Percentiles rank a stretch among this genome's conserved stretches.
These are phyloP conservation scores for Volucella inanis DNA, from an alignment of 2,888 invertebrate genomes.

Conservation along the genomic window DNA sequence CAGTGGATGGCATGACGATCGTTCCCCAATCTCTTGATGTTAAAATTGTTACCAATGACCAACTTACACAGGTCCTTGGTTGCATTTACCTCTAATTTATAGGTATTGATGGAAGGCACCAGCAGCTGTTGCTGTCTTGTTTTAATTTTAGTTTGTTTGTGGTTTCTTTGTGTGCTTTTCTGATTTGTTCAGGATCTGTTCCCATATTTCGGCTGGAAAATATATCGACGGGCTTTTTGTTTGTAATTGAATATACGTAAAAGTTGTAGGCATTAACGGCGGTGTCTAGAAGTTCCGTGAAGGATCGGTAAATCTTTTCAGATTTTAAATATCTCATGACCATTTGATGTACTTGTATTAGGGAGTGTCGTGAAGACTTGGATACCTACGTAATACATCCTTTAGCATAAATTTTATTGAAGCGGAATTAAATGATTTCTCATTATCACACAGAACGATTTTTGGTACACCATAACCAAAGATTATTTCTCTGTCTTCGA, in stretches of 20 bases:
- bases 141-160: too few relatives aligned
- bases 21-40: too few relatives aligned
- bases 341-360: neutral
- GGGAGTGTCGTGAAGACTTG: neutral
- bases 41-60: too few relatives aligned
- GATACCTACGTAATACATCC: neutral
- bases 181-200: too few relatives aligned
- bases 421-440: constrained; percentile 17
- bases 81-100: too few relatives aligned
- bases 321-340: constrained; percentile 5
- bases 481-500: constrained; percentile 14
- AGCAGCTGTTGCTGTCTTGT: too few relatives aligned
- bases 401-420: constrained; percentile 18
- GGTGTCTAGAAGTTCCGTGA: constrained; percentile 39
- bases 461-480: too few relatives aligned
- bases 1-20: too few relatives aligned
- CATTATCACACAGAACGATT: constrained; percentile 14
- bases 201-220: constrained; percentile 32
- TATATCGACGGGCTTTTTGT: constrained; percentile 27
- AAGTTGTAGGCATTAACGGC: constrained; percentile 33
- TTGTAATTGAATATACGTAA: neutral
- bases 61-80: too few relatives aligned
- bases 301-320: constrained; percentile 13
- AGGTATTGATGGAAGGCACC: too few relatives aligned
- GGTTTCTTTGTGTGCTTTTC: too few relatives aligned